Base-by-base conservation (phyloP, 1,140 invertebrate species). In the Drosophila tropicalis region DNA sequence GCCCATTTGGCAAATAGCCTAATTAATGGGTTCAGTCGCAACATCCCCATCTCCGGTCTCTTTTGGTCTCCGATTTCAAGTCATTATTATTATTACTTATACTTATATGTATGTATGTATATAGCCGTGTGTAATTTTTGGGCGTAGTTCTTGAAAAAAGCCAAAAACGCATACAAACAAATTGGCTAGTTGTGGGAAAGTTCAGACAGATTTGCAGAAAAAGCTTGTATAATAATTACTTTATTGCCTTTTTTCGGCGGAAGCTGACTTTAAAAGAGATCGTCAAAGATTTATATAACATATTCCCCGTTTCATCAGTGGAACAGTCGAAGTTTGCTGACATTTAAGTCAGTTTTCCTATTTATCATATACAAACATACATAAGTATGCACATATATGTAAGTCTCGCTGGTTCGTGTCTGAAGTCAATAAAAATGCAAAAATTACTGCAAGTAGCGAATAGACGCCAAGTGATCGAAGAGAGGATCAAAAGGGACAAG, bases 381-480 rank as follows among this genome's bases (percentile, higher is more conserved):
- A 3, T 29, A 29, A 1, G 29, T 1, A 29, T 29, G 1, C 60
- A 60, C 60, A 41, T 72, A 51, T 15, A 5, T 54, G 29, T 17
- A 22, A 13, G 32, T 15, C 40, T 44, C 22, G 57, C 55, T 40
- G 6, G 56, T 13, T 17, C 13, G 41, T 58, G 60, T 54, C 72
- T 69, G 34, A 39, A 32, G 74, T 25, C 44, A 66, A 78, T 82
- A 82, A 82, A 81, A 75, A 61, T 56, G 41, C 70, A 75, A 65
- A 65, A 80, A 76, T 40, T 63, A 72, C 67, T 66, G 62, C 68
- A 56, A 76, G 56, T 72, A 68, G 63, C 64, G 57, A 17, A 22
- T 19, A 54, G 22, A 6, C 10, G 54, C 55, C 40, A 70, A 82
- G 9, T 67, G 41, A 75, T 74, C 39, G 34, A n/a, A 19, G 41